A percentile compares a stretch with the other conserved stretches of the same genome.
These are phyloP conservation scores for Phortica okadai DNA, from an alignment of 2,888 invertebrate genomes.

Conservation along the genomic window DNA sequence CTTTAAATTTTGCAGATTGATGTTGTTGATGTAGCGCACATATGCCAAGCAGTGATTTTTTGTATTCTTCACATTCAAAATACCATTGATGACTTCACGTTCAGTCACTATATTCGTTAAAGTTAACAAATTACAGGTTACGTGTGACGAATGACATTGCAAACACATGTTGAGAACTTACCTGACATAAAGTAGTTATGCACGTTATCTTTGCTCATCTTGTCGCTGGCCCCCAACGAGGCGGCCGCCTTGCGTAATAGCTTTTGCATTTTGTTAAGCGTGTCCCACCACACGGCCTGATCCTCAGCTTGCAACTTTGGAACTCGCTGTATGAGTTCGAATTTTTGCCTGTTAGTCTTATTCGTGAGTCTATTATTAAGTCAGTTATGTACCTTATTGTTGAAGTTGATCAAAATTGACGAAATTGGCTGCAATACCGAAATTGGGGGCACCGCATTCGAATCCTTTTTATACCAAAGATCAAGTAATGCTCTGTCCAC, in stretches of 20 bases:
- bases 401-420: conserved; percentile 96
- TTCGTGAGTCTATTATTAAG: neutral
- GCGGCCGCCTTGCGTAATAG: conserved; percentile 93
- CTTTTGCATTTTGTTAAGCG: conserved; percentile 95
- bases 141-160: neutral
- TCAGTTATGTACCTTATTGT: conserved; percentile 89
- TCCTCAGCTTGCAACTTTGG: conserved; percentile 97
- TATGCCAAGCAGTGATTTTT: conserved; percentile 97
- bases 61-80: conserved; percentile 94
- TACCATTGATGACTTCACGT: conserved; percentile 96
- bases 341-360: neutral
- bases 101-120: conserved; percentile 87
- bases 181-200: conserved; percentile 99
- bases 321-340: conserved; percentile 81
- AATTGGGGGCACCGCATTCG: conserved; percentile 96
- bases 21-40: conserved; percentile 96
- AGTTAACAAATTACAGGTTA: neutral
- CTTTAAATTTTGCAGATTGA: conserved; percentile 95
- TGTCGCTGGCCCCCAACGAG: conserved; percentile 88
- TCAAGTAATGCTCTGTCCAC: conserved; percentile 90
- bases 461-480: conserved; percentile 97
- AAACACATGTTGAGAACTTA: conserved; percentile 73
- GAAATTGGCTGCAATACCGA: conserved; percentile 98
- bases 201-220: conserved; percentile 93
- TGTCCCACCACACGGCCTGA: conserved; percentile 99